Evolutionary conservation across 2,888 invertebrate genomes (phyloP), one percentile per base, ranked within the genome.

Genomic region (Synanthedon formicaeformis): DNA sequence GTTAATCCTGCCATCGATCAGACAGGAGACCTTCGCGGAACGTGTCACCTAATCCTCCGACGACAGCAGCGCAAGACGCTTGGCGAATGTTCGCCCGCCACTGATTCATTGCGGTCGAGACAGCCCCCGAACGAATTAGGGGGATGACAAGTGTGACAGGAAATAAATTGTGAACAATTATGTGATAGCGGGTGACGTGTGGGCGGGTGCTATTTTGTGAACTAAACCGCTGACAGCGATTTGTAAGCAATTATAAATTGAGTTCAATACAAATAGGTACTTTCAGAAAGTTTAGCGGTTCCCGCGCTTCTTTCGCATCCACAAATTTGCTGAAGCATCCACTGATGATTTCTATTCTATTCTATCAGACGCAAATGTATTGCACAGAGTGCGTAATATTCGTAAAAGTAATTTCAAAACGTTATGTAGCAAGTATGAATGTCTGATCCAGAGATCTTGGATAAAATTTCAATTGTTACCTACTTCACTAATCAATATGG

Each of bases 111-210:
- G 63, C 64, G 62, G 63, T 61, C 55, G 57, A 51, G 55, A 54
- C 59, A 60, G 51, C 57, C 69, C 64, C 63, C 61, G 58, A 63
- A 72, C 60, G 77, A 73, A 82, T 83, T 82, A 78, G 62, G 64
- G 67, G 71, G 77, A 74, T 83, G 85, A 85, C 84, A 82, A 67
- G 67, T 66, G 69, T 71, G 85, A 82, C 85, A 77, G 77, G 65
- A 63, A 67, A 85, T 81, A 76, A 73, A 86, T 85, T 62, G 76
- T 72, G 60, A 72, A 75, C 82, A 81, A 83, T 82, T 80, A 79
- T 68, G 67, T 65, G 69, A 67, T 66, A 62, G 59, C 52, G 23
- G 50, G 58, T 64, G 64, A 70, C 65, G 63, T 67, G 69, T 72
- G 66, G 66, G 65, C 60, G 63, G 66, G 61, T 63, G 62, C 54